A percentile compares a stretch with the other conserved stretches of the same genome.
phyloP scores from a whole-genome alignment of 1,140 invertebrate genomes.

The Eubasilissa regina region DNA sequence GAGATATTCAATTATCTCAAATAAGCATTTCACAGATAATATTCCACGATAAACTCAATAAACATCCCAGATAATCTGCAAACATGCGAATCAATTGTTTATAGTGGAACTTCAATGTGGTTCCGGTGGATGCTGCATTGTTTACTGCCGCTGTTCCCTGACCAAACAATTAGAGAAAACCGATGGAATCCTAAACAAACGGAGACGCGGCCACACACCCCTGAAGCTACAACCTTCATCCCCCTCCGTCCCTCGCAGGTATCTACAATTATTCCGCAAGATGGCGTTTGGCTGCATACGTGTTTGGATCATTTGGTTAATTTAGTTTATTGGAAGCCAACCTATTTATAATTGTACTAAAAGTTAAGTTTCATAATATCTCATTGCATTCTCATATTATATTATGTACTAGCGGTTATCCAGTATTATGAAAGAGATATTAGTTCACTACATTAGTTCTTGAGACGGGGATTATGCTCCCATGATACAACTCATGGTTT shows the following conservation, averaged over 20 bases:
- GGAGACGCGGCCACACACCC: not conserved
- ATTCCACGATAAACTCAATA: not conserved
- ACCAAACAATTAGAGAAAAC: constrained; percentile 33
- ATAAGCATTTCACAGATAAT: too few relatives aligned
- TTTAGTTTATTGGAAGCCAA: not conserved
- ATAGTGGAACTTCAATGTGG: not conserved
- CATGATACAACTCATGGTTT: too few relatives aligned
- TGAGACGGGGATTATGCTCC: too few relatives aligned
- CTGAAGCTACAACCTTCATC: too few relatives aligned
- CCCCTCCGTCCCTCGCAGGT: not conserved
- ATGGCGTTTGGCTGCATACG: not conserved
- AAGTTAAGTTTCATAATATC: too few relatives aligned
- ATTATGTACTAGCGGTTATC: too few relatives aligned
- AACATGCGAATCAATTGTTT: too few relatives aligned
- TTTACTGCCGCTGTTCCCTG: not conserved
- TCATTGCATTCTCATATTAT: too few relatives aligned
- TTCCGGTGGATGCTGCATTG: not conserved
- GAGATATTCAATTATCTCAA: too few relatives aligned
- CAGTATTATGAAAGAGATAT: too few relatives aligned
- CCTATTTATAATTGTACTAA: too few relatives aligned
- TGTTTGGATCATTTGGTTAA: constrained; percentile 16
- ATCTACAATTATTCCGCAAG: constrained; percentile 11
- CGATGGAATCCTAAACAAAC: constrained; percentile 36
- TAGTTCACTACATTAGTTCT: too few relatives aligned
- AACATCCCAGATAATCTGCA: not conserved